Percentiles rank a stretch among this genome's conserved stretches.
These are phyloP conservation scores for Musca domestica DNA, from an alignment of 1,140 invertebrate species.

Conservation along the genomic window DNA sequence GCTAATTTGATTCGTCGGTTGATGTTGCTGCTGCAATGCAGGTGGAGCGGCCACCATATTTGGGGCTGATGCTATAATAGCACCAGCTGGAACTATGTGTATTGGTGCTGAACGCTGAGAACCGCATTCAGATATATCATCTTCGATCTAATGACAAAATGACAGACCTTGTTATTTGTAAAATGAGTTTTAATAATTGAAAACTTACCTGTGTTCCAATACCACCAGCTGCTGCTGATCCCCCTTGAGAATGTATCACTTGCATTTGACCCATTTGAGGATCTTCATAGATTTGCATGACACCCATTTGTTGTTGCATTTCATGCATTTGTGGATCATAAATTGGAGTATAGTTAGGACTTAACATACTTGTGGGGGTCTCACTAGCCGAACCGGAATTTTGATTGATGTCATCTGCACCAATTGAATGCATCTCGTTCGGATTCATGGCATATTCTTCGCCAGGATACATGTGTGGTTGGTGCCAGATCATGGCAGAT, in stretches of 20 bases:
- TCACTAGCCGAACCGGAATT: constrained; percentile 39
- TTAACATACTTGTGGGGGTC: constrained; percentile 42
- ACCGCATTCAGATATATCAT: constrained; percentile 41
- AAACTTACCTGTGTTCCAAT: constrained; percentile 28
- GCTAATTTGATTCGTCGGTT: background rate
- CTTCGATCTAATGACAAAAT: constrained; percentile 34
- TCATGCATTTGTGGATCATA: constrained; percentile 49
- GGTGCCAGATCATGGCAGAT: constrained; percentile 39
- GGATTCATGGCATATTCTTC: constrained; percentile 38
- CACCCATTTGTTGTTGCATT: constrained; percentile 48
- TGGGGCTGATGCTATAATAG: constrained; percentile 9
- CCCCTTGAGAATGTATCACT: constrained; percentile 35
- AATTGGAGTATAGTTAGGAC: constrained; percentile 44
- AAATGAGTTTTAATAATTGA: background rate
- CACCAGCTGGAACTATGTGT: constrained; percentile 25
- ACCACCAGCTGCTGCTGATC: background rate
- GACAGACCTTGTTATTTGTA: no score
- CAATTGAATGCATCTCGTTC: constrained; percentile 28
- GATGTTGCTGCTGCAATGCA: constrained; percentile 1
- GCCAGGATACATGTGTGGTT: constrained; percentile 40
- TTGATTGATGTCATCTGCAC: constrained; percentile 45
- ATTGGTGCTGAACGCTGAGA: constrained; percentile 29
- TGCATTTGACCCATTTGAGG: constrained; percentile 41
- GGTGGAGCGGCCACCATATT: background rate
- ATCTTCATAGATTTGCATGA: constrained; percentile 50